Conservation (phyloP, 2,113 vertebrate genomes). For the Hemibagrus wyckioides region DNA sequence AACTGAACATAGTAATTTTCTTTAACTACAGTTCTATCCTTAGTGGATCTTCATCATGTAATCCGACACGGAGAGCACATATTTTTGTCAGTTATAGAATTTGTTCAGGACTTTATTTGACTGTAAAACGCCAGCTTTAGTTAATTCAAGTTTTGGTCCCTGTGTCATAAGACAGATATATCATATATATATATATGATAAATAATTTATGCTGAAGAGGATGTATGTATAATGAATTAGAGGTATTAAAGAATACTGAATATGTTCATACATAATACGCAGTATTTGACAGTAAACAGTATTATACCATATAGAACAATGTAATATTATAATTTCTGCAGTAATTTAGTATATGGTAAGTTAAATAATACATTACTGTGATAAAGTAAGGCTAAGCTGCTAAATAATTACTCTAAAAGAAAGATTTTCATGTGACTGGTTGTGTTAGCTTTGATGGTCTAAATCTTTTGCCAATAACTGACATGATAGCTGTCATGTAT, state of each 20-base stretch:
- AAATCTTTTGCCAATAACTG: neutral
- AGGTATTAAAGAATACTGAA: neutral
- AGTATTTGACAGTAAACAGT: neutral
- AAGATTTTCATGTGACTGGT: neutral
- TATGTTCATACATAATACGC: neutral
- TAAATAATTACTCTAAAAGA: neutral
- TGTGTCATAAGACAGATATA: neutral
- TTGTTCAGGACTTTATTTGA: neutral
- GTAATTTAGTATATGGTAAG: neutral
- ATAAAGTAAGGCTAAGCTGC: neutral
- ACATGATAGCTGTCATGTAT: neutral
- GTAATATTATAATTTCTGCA: neutral
- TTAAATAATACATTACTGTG: neutral
- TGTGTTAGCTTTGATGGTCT: neutral
- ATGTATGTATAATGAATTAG: neutral
- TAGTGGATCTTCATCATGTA: no score
- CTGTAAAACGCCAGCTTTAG: no score
- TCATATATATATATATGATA: neutral
- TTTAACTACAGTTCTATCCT: no score
- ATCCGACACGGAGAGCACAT: no score
- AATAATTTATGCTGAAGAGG: neutral
- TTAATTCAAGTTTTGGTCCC: neutral
- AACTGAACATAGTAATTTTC: neutral
- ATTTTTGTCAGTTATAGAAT: neutral
- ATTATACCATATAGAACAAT: neutral